phyloP scores from a whole-genome alignment of 1,140 invertebrate genomes.

The Dreissena rostriformis region DNA sequence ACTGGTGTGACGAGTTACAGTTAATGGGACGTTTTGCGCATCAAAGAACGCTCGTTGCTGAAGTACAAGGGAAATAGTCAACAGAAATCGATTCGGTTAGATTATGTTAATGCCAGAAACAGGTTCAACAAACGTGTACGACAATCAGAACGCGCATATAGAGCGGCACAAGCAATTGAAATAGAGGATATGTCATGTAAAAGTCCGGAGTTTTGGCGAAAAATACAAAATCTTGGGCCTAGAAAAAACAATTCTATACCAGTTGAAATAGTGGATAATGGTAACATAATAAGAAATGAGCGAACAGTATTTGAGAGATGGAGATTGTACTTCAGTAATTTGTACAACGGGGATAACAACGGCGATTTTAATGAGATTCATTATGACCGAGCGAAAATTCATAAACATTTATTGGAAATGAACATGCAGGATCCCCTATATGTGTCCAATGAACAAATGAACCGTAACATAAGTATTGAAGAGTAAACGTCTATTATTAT shows the following conservation, averaged over 20 bases:
- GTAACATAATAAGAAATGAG: too few species aligned
- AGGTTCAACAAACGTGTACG: neutral
- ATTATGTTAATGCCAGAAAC: constrained; percentile 11
- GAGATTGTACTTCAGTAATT: too few species aligned
- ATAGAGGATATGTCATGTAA: constrained; percentile 24
- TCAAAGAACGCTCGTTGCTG: constrained; percentile 14
- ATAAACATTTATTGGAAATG: too few species aligned
- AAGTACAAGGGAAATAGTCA: neutral
- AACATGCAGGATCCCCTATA: too few species aligned
- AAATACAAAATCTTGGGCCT: constrained; percentile 37
- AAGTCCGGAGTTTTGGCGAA: constrained; percentile 35
- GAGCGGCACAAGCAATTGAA: neutral
- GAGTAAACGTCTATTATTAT: too few species aligned
- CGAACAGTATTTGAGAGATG: too few species aligned
- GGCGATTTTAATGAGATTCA: too few species aligned
- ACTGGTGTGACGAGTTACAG: constrained; percentile 28
- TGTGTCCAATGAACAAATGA: too few species aligned
- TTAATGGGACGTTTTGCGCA: neutral
- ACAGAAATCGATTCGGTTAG: neutral
- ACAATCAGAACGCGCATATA: constrained; percentile 15
- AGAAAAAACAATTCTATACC: constrained; percentile 5
- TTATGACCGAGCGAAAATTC: too few species aligned
- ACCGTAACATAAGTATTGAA: too few species aligned
- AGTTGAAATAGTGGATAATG: too few species aligned
- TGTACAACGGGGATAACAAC: too few species aligned